A percentile compares a stretch with the other conserved stretches of the same genome.
Conservation (phyloP, 2,888 invertebrate species). For the Sinotaia quadrata region DNA sequence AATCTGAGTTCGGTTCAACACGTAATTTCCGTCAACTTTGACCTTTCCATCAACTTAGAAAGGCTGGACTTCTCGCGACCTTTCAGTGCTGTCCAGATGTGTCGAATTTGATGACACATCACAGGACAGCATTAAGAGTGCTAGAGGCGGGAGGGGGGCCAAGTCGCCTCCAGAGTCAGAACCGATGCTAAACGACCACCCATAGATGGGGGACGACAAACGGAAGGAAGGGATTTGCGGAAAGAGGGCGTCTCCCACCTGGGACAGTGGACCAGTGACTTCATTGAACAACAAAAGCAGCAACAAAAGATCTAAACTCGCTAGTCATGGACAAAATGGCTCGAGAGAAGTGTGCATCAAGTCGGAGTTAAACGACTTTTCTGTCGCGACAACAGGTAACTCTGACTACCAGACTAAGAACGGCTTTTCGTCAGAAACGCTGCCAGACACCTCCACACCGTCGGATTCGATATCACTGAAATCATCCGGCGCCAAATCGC, state of each 20-base stretch:
- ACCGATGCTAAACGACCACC: neutral
- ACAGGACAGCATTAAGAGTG: neutral
- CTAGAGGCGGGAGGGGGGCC: neutral
- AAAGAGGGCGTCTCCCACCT: neutral
- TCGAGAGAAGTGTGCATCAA: neutral
- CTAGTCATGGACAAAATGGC: too few species aligned
- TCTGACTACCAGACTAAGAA: neutral
- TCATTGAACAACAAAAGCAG: neutral
- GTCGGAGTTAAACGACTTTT: neutral
- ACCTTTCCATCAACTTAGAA: too few species aligned
- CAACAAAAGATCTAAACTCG: neutral
- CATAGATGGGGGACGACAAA: conserved; percentile 29
- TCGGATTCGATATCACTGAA: neutral
- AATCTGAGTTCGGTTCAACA: too few species aligned
- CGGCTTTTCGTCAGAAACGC: too few species aligned
- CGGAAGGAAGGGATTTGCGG: conserved; percentile 15
- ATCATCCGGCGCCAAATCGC: neutral
- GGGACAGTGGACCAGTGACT: neutral
- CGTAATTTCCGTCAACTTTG: too few species aligned
- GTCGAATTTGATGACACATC: neutral
- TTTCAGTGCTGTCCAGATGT: too few species aligned
- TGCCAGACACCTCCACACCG: neutral
- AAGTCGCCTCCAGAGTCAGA: neutral
- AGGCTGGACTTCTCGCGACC: too few species aligned
- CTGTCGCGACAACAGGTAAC: neutral